A percentile compares a stretch with the other conserved stretches of the same genome.
Conservation (phyloP, 2,113 vertebrate genomes). For the Tragelaphus imberbis region DNA sequence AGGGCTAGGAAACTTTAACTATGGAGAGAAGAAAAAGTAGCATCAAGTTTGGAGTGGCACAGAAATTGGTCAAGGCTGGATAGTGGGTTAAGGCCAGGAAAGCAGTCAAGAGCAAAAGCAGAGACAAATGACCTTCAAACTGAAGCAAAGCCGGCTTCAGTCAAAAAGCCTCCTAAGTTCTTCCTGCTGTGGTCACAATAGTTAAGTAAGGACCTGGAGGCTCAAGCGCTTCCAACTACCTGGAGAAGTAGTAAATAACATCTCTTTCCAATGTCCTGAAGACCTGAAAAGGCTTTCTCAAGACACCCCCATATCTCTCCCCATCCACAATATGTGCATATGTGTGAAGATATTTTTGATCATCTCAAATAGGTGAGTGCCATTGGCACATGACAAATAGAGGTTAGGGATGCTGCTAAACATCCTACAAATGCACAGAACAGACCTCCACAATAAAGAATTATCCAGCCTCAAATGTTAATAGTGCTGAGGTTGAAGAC, state of each 20-base stretch:
- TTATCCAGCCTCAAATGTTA: neutral
- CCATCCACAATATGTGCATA: neutral
- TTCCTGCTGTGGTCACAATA: neutral
- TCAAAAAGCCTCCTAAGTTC: neutral
- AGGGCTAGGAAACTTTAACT: neutral
- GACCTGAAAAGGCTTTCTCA: neutral
- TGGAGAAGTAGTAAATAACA: neutral
- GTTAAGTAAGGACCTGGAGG: neutral
- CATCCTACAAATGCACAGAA: neutral
- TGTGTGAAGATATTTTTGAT: neutral
- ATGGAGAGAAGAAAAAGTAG: neutral
- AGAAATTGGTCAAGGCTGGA: neutral
- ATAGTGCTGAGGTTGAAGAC: neutral
- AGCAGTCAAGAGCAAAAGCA: constrained; percentile 50
- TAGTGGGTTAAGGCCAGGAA: neutral
- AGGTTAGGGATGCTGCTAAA: neutral
- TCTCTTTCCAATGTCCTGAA: neutral
- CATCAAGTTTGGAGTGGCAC: neutral
- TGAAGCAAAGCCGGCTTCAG: constrained; percentile 6
- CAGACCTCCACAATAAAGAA: neutral
- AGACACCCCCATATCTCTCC: neutral
- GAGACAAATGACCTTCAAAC: neutral
- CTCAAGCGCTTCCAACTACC: neutral
- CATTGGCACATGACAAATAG: neutral
- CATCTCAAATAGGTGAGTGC: neutral